Evolutionary conservation across 2,888 invertebrate genomes (phyloP).

Genomic region (Perithous albicinctus): DNA sequence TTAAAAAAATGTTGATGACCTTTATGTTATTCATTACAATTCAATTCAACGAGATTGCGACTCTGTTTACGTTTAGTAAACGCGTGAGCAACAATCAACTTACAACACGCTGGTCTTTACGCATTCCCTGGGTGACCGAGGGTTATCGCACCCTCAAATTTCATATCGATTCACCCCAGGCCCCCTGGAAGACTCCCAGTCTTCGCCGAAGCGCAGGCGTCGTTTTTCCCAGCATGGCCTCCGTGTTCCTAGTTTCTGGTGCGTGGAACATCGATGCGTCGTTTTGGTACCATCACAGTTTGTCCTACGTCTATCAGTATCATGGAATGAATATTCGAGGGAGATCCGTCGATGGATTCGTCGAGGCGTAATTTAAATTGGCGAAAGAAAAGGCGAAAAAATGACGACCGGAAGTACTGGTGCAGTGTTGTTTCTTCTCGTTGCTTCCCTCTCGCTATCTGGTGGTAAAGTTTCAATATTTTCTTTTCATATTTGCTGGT

Average conservation of each 20-base stretch:
- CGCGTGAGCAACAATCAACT: neutral
- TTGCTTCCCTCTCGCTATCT: conserved; percentile 56
- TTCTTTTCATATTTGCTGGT: neutral
- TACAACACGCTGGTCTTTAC: neutral
- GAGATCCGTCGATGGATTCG: conserved; percentile 46
- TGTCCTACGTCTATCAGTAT: neutral
- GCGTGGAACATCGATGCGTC: conserved; percentile 30
- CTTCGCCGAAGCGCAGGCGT: conserved; percentile 70
- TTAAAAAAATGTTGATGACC: too few relatives aligned
- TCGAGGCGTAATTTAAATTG: conserved; percentile 21
- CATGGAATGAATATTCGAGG: conserved; percentile 11
- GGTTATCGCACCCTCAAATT: conserved; percentile 68
- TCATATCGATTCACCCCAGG: conserved; percentile 75
- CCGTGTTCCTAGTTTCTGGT: conserved; percentile 31
- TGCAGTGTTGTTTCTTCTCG: conserved; percentile 53
- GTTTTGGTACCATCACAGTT: neutral
- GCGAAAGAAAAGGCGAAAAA: conserved; percentile 39
- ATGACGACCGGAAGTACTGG: conserved; percentile 54
- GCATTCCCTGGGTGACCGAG: conserved; percentile 2
- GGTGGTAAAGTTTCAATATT: conserved; percentile 59
- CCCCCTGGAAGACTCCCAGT: conserved; percentile 23
- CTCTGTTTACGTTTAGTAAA: neutral
- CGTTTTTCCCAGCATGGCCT: conserved; percentile 56
- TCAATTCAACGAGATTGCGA: neutral
- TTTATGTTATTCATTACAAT: too few relatives aligned